Percentiles rank a stretch among this genome's conserved stretches.
These are phyloP conservation scores for Pollenia angustigena DNA, from an alignment of 2,888 invertebrate genomes.

Conservation along the genomic window DNA sequence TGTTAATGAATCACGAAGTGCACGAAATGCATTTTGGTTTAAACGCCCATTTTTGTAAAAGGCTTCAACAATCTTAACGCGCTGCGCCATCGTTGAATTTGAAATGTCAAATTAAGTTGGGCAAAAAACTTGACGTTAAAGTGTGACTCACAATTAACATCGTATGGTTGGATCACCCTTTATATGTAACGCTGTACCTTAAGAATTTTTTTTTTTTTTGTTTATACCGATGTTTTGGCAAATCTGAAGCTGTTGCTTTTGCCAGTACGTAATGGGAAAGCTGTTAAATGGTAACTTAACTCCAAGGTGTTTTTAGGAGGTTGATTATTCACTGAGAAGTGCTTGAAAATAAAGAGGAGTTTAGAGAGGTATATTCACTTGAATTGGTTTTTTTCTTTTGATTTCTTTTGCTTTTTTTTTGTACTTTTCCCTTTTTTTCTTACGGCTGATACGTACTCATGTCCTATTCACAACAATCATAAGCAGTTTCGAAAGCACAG, in stretches of 20 bases:
- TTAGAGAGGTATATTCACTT: not conserved
- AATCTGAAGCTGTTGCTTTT: too few species aligned
- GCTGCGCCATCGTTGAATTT: too few species aligned
- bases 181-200: not conserved
- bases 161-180: too few species aligned
- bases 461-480: not conserved
- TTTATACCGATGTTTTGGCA: too few species aligned
- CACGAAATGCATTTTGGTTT: too few species aligned
- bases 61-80: too few species aligned
- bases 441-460: not conserved
- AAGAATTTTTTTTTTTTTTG: not conserved
- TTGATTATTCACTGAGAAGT: slow-evolving; percentile 48
- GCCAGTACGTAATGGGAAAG: not conserved
- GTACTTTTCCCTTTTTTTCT: not conserved
- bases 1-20: too few species aligned
- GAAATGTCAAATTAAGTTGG: too few species aligned
- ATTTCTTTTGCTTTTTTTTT: not conserved
- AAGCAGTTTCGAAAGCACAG: not conserved
- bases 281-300: slow-evolving; percentile 34
- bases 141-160: too few species aligned
- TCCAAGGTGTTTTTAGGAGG: slow-evolving; percentile 32
- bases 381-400: too few species aligned
- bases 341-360: slow-evolving; percentile 52
- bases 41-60: too few species aligned
- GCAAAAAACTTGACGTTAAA: too few species aligned